Evolutionary conservation across 2,888 invertebrate species (phyloP), one percentile per base, ranked within the genome.

Genomic region (Euspilapteryx auroguttella): DNA sequence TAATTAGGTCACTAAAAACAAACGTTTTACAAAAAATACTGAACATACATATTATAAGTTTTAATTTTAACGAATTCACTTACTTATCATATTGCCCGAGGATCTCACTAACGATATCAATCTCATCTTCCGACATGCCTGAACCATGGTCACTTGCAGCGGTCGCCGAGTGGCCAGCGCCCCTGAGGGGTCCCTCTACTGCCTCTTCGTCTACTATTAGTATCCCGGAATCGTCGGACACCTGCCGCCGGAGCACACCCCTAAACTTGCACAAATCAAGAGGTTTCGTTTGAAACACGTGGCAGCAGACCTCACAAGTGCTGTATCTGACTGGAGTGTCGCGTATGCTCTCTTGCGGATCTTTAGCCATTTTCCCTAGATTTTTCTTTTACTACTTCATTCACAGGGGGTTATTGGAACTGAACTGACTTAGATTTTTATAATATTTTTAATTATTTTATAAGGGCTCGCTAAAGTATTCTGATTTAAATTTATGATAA

Each of bases 181-280:
- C n/a, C n/a, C n/a, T n/a, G n/a, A n/a, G n/a, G n/a, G n/a, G n/a
- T n/a, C n/a, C n/a, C n/a, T n/a, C n/a, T n/a, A n/a, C n/a, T 12
- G 38, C 36, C 15, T 47, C 42, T 14, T 42, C 48, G 7, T 11
- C 7, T 6, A 4, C 24, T 7, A 14, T 52, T 15, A 42, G 45
- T 11, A 55, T 51, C 2, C 56, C 61, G 8, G 58, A 57, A 36
- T 62, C 56, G 6, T 45, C 32, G 11, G 55, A 55, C 13, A 37
- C 31, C 30, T 52, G 51, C 12, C 49, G 41, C 15, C 31, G 36
- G 31, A 46, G 17, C 17, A 5, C 8, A n/a, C n/a, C n/a, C 5
- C 17, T 5, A 5, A 8, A 5, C 17, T 8, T 5, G 8, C 8
- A 8, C 5, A 17, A 5, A 5, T 17, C 17, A 5, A 17, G 17